Base-by-base conservation (phyloP, 2,113 vertebrate species). In the Nestor notabilis region DNA sequence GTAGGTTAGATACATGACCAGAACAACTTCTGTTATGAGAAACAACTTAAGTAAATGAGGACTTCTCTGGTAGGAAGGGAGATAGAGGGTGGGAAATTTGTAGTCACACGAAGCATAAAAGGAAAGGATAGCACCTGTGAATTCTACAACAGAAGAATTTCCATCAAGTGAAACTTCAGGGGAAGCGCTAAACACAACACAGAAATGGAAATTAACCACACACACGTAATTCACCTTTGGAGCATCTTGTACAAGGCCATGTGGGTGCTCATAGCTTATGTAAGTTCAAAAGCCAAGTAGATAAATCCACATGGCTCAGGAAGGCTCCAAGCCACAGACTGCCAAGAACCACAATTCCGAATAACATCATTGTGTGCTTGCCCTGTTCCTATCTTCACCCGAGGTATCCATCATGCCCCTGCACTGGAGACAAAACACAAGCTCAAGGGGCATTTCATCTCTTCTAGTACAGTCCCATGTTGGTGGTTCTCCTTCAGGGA, bases 201-300 rank as follows among this genome's bases (percentile, higher is more conserved):
- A 61, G 56, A 83, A 76, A 14, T 3, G 0, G 18, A 47, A 31
- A 46, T 41, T 35, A 37, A 60, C 12, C 15, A n/a, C 49, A 17
- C 17, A 47, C 18, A 37, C 9, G 28, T 37, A 47, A 41, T 7
- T 66, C 21, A n/a, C 31, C 25, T 58, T 56, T 46, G 15, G 14
- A 60, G 37, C 33, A 39, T 77, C 37, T 31, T 65, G 28, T 65
- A 50, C 56, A 58, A 65, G 33, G 37, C 37, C 18, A 29, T 39
- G 12, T 10, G 44, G 61, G 13, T 46, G 20, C 37, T 65, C 2
- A 0, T 52, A 65, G 56, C 29, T 65, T 52, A 27, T 0, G 0
- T 7, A 52, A 35, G 9, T 46, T 71, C 56, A 71, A 65, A 84
- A 65, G 18, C 3, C 47, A 88, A 71, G 43, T 3, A 43, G 52